phyloP scores from a whole-genome alignment of 2,113 vertebrate species.

The Clarias gariepinus region DNA sequence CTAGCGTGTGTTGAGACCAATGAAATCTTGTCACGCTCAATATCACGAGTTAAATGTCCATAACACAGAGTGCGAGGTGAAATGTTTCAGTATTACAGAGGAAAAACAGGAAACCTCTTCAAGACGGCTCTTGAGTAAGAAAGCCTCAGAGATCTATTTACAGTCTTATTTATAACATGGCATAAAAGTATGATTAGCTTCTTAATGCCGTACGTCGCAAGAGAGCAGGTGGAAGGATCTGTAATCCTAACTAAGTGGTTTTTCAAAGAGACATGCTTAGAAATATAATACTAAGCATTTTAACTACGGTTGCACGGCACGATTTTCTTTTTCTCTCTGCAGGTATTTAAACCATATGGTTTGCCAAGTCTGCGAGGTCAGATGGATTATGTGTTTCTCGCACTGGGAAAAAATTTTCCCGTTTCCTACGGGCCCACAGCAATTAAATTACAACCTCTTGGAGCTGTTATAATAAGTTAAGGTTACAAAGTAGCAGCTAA shows the following conservation, averaged over 20 bases:
- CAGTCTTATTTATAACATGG: conserved; percentile 61
- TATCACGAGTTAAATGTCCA: conserved; percentile 41
- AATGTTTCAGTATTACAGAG: background rate
- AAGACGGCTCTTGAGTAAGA: conserved; percentile 58
- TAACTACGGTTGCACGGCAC: conserved; percentile 48
- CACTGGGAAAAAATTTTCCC: background rate
- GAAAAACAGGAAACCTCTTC: conserved; percentile 58
- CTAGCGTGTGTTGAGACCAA: conserved; percentile 5
- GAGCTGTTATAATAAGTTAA: background rate
- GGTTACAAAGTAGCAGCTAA: background rate
- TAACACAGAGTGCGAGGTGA: conserved; percentile 9
- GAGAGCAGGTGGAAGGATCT: conserved; percentile 64
- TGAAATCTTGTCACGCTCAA: conserved; percentile 29
- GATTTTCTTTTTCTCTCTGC: conserved; percentile 5
- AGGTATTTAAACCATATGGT: conserved; percentile 23
- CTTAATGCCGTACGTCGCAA: conserved; percentile 55
- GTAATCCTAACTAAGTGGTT: conserved; percentile 62
- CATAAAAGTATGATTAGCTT: conserved; percentile 52
- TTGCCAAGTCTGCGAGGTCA: conserved; percentile 4
- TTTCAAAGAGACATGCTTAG: conserved; percentile 35
- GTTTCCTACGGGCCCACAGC: background rate
- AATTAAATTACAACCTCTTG: background rate
- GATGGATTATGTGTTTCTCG: background rate
- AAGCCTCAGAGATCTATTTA: conserved; percentile 57
- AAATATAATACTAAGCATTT: conserved; percentile 58